Conservation (phyloP, 1,140 invertebrate species). For the Ostrea edulis region DNA sequence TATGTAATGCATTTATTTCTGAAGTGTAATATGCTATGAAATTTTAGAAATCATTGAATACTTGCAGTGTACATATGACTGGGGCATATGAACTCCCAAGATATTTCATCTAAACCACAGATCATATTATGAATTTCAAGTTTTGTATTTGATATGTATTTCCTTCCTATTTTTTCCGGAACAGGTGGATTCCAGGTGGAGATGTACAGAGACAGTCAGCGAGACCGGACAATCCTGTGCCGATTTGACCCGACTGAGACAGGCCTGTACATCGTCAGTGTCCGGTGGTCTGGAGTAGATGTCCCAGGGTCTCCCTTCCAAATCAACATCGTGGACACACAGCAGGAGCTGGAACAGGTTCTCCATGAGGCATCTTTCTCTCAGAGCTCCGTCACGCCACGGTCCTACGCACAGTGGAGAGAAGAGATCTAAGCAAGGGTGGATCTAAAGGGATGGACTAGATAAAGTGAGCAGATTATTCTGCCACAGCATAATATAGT, state of each 20-base stretch:
- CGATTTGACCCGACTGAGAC: conserved; percentile 98
- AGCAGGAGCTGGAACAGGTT: conserved; percentile 43
- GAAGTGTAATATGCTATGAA: too few relatives aligned
- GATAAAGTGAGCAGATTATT: background rate
- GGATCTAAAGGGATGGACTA: background rate
- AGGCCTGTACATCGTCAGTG: conserved; percentile 98
- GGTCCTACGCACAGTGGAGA: conserved; percentile 44
- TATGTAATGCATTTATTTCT: too few relatives aligned
- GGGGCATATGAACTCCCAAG: too few relatives aligned
- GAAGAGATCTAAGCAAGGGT: conserved; percentile 29
- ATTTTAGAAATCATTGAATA: too few relatives aligned
- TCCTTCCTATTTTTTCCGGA: conserved; percentile 47
- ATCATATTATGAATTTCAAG: background rate
- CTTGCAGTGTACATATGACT: too few relatives aligned
- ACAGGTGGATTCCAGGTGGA: conserved; percentile 97
- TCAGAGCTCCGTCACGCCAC: conserved; percentile 36
- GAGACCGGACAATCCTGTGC: conserved; percentile 98
- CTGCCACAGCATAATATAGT: conserved; percentile 14
- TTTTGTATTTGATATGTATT: background rate
- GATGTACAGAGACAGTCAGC: conserved; percentile 99
- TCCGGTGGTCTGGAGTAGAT: conserved; percentile 98
- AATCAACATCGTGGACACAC: conserved; percentile 89
- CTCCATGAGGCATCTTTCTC: conserved; percentile 19
- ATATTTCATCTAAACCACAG: too few relatives aligned
- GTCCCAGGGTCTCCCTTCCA: conserved; percentile 96